Conservation (phyloP, 2,888 invertebrate species). For the Mythimna vitellina region DNA sequence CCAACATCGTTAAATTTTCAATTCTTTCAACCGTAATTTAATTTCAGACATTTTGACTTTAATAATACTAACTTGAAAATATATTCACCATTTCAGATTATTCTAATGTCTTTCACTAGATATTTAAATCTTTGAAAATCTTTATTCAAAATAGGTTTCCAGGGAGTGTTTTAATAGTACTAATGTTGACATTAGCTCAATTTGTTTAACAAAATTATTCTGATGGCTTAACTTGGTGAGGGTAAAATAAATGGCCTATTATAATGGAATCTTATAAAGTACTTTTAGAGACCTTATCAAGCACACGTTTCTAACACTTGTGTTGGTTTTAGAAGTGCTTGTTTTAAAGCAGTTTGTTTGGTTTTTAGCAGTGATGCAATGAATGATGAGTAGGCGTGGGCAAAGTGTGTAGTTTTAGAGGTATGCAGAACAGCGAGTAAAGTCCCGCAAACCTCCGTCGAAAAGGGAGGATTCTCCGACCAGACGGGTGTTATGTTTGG, state of each 20-base stretch:
- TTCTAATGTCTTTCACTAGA: constrained; percentile 32
- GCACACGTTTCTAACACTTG: background rate
- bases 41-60: background rate
- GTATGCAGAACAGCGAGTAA: too few relatives aligned
- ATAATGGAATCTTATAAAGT: constrained; percentile 32
- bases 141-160: constrained; percentile 35
- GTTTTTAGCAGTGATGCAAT: too few relatives aligned
- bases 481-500: too few relatives aligned
- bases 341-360: too few relatives aligned
- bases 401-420: too few relatives aligned
- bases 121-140: constrained; percentile 41
- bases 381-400: too few relatives aligned
- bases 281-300: background rate
- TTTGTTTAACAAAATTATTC: constrained; percentile 52
- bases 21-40: background rate
- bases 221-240: constrained; percentile 29
- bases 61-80: constrained; percentile 18
- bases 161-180: constrained; percentile 44
- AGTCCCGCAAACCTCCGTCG: too few relatives aligned
- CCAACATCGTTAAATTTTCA: background rate
- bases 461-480: too few relatives aligned
- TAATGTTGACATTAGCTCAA: constrained; percentile 38
- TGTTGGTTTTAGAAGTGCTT: too few relatives aligned
- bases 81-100: constrained; percentile 36
- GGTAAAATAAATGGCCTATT: constrained; percentile 27